Percentiles rank a stretch among this genome's conserved stretches.
Evolutionary conservation across 2,113 vertebrate genomes (phyloP).

Genomic region (Pteronura brasiliensis): DNA sequence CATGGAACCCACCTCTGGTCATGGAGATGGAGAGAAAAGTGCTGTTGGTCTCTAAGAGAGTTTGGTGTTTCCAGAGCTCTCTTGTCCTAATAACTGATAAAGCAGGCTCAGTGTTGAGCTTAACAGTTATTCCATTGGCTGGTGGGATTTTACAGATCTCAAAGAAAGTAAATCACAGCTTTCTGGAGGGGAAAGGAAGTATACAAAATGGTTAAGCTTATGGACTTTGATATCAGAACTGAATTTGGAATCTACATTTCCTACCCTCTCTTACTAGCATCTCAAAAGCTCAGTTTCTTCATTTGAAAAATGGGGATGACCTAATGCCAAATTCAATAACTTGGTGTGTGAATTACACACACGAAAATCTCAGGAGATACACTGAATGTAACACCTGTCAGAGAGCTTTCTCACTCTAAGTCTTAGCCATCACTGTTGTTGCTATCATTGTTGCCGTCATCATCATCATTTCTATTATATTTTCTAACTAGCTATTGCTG

Average conservation of each 20-base stretch:
- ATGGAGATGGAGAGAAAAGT: neutral
- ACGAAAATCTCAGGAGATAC: neutral
- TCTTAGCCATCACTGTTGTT: neutral
- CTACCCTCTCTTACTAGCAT: neutral
- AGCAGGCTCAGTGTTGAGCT: neutral
- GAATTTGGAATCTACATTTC: neutral
- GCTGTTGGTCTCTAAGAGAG: neutral
- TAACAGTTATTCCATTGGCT: neutral
- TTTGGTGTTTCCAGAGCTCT: neutral
- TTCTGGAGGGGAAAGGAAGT: neutral
- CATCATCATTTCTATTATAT: neutral
- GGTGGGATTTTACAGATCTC: neutral
- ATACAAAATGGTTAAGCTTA: neutral
- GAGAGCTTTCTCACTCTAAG: neutral
- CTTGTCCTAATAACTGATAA: neutral
- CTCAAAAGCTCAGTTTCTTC: neutral
- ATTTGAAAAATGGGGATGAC: neutral
- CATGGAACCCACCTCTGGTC: neutral
- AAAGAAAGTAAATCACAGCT: neutral
- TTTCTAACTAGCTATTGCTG: neutral
- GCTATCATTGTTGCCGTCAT: accelerated
- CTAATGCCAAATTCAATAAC: neutral
- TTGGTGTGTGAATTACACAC: neutral
- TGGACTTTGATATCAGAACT: neutral
- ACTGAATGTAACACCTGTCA: neutral